These are phyloP conservation scores for Lepidurus arcticus DNA, from an alignment of 1,140 invertebrate species.

Conservation along the genomic window DNA sequence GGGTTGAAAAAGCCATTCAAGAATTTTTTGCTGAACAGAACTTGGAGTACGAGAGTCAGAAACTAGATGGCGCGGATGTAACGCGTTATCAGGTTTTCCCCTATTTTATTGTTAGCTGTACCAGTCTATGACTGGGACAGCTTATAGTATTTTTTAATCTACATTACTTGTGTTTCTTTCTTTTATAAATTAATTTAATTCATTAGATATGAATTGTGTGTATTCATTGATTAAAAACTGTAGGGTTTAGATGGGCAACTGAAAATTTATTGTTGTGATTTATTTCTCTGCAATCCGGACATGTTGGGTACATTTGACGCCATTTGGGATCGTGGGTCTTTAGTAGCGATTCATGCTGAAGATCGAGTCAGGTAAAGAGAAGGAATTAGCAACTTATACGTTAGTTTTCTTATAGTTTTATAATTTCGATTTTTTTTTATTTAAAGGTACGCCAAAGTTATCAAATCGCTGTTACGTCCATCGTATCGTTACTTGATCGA, in stretches of 20 bases:
- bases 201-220: conserved; percentile 29
- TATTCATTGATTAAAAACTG: conserved; percentile 28
- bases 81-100: background rate
- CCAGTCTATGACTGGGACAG: no score
- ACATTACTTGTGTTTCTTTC: background rate
- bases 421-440: background rate
- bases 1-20: conserved; percentile 34
- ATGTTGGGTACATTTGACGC: conserved; percentile 38
- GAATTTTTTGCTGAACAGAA: conserved; percentile 32
- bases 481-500: conserved; percentile 37
- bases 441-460: conserved; percentile 24
- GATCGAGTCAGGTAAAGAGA: conserved; percentile 33
- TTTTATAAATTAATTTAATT: background rate
- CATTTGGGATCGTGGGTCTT: conserved; percentile 39
- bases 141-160: no score
- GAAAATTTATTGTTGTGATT: conserved; percentile 38
- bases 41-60: conserved; percentile 33
- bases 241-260: conserved; percentile 35
- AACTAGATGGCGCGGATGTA: background rate
- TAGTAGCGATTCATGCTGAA: conserved; percentile 37
- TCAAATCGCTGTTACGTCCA: conserved; percentile 32
- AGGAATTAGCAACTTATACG: background rate
- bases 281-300: conserved; percentile 36
- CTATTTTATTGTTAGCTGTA: background rate
- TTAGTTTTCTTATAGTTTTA: background rate